A percentile compares a stretch with the other conserved stretches of the same genome.
These are phyloP conservation scores for Chelmon rostratus DNA, from an alignment of 2,797 vertebrate genomes.

Conservation along the genomic window DNA sequence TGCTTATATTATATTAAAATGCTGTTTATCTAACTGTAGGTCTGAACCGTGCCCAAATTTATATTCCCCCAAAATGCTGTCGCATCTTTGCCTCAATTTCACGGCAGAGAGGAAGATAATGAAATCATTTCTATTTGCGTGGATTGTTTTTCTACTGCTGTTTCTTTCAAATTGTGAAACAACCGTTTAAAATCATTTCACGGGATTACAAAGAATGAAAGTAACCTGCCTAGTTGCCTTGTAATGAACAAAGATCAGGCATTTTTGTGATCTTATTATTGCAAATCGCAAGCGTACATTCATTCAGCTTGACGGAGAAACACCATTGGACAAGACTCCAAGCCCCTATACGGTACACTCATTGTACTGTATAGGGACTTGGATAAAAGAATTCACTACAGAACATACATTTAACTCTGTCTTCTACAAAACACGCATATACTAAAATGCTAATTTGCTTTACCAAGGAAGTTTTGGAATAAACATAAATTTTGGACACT, in stretches of 20 bases:
- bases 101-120: slow-evolving; percentile 56
- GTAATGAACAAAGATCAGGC: slow-evolving; percentile 47
- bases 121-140: slow-evolving; percentile 46
- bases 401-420: not conserved
- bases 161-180: slow-evolving; percentile 53
- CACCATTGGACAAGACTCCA: not conserved
- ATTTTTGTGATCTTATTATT: slow-evolving; percentile 34
- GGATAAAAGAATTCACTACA: not conserved
- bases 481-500: too few relatives aligned
- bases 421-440: not conserved
- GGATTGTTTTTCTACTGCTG: slow-evolving; percentile 43
- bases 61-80: slow-evolving; percentile 13
- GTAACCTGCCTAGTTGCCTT: slow-evolving; percentile 18
- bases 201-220: slow-evolving; percentile 44
- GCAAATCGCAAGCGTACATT: slow-evolving; percentile 30
- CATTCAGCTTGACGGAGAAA: slow-evolving; percentile 18
- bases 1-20: not conserved
- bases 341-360: not conserved
- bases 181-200: slow-evolving; percentile 58
- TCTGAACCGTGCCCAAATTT: slow-evolving; percentile 13
- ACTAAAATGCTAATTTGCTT: not conserved
- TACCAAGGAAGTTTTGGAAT: not conserved
- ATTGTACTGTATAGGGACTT: not conserved
- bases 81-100: slow-evolving; percentile 58
- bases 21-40: slow-evolving; percentile 28